phyloP scores from a whole-genome alignment of 2,113 vertebrate species.

The Climacteris rufus region DNA sequence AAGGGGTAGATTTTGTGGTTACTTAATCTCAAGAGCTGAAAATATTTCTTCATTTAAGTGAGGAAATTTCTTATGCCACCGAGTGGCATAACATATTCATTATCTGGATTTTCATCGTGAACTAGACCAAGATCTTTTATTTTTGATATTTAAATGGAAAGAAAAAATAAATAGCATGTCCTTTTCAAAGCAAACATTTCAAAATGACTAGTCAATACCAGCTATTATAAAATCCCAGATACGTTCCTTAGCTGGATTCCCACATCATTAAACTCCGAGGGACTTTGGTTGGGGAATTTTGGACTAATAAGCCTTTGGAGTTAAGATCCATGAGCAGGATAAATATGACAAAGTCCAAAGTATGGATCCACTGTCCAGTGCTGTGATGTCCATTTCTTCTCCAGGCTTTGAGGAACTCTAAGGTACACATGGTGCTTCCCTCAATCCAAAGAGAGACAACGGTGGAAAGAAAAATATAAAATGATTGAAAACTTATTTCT shows the following conservation, averaged over 20 bases:
- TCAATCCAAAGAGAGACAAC: background rate
- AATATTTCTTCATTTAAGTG: background rate
- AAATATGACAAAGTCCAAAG: background rate
- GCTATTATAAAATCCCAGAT: background rate
- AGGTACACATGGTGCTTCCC: accelerated
- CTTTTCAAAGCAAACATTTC: slow-evolving; percentile 40
- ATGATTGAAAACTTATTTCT: background rate
- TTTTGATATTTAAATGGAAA: slow-evolving; percentile 48
- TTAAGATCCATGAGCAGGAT: background rate
- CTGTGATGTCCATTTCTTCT: background rate
- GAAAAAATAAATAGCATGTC: slow-evolving; percentile 40
- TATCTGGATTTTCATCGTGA: background rate
- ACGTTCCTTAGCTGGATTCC: background rate
- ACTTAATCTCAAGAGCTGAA: background rate
- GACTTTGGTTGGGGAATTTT: background rate
- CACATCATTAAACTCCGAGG: background rate
- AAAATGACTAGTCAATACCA: slow-evolving; percentile 24
- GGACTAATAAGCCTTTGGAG: background rate
- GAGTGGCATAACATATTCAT: background rate
- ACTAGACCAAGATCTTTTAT: background rate
- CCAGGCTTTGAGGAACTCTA: background rate
- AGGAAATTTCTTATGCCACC: background rate
- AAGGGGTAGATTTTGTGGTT: background rate
- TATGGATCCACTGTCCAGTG: background rate
- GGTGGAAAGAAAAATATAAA: background rate